Evolutionary conservation across 1,140 invertebrate genomes (phyloP).

Genomic region (Ostrea edulis): DNA sequence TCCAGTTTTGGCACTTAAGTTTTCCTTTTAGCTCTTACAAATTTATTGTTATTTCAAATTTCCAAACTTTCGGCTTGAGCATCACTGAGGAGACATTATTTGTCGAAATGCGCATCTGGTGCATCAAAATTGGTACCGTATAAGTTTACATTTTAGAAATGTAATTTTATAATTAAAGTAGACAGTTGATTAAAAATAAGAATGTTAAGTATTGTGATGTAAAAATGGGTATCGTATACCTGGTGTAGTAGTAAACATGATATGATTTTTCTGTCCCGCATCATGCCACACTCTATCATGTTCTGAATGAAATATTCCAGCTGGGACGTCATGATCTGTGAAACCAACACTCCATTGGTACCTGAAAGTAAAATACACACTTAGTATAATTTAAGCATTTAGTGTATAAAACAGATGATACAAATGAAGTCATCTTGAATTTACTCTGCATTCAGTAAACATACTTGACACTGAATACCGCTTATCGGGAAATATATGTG

Average conservation of each 20-base stretch:
- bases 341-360: constrained; percentile 55
- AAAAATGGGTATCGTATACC: background rate
- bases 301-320: constrained; percentile 37
- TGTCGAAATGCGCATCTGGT: too few species aligned
- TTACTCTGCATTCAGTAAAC: background rate
- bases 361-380: constrained; percentile 29
- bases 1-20: too few species aligned
- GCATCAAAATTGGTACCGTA: too few species aligned
- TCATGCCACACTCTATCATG: constrained; percentile 48
- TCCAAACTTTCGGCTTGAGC: too few species aligned
- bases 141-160: too few species aligned
- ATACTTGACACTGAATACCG: background rate
- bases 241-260: constrained; percentile 19
- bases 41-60: too few species aligned
- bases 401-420: background rate
- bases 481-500: background rate
- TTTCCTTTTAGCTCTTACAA: too few species aligned
- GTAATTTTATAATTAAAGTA: background rate
- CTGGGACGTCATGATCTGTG: background rate
- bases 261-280: constrained; percentile 3
- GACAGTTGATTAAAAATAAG: background rate
- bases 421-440: background rate
- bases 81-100: too few species aligned
- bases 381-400: too few species aligned
- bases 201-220: background rate